Percentiles rank a stretch among this genome's conserved stretches.
Conservation (phyloP, 2,113 vertebrate genomes). For the Candoia aspera region DNA sequence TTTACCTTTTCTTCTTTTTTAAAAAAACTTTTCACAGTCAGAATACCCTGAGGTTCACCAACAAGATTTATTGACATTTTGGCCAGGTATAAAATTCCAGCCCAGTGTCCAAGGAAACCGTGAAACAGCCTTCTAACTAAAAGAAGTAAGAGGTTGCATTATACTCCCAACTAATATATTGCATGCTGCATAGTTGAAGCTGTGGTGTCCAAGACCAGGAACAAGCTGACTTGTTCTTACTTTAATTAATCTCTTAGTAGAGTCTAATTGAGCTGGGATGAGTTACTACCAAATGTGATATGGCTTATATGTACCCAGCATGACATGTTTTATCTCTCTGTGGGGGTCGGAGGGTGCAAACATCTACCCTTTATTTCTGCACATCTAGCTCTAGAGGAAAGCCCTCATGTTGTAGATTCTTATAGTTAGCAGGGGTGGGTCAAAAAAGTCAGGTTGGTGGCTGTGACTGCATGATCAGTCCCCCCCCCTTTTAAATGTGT, state of each 20-base stretch:
- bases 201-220: not conserved
- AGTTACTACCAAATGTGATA: not conserved
- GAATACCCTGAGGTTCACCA: not conserved
- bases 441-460: not conserved
- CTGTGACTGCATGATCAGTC: too few relatives aligned
- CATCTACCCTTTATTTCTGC: not conserved
- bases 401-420: not conserved
- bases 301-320: not conserved
- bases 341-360: not conserved
- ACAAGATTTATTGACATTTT: not conserved
- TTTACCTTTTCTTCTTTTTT: not conserved
- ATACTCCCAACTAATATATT: not conserved
- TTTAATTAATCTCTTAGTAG: not conserved
- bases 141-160: not conserved
- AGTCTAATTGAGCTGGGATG: not conserved
- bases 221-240: not conserved
- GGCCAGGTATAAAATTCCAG: conserved; percentile 3
- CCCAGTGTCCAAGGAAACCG: not conserved
- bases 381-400: not conserved
- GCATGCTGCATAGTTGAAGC: not conserved
- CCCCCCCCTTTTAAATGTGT: too few relatives aligned
- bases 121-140: not conserved
- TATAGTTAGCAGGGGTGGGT: not conserved
- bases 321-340: not conserved
- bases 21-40: not conserved